Evolutionary conservation across 1,140 invertebrate genomes (phyloP).

Genomic region (Sitophilus oryzae): DNA sequence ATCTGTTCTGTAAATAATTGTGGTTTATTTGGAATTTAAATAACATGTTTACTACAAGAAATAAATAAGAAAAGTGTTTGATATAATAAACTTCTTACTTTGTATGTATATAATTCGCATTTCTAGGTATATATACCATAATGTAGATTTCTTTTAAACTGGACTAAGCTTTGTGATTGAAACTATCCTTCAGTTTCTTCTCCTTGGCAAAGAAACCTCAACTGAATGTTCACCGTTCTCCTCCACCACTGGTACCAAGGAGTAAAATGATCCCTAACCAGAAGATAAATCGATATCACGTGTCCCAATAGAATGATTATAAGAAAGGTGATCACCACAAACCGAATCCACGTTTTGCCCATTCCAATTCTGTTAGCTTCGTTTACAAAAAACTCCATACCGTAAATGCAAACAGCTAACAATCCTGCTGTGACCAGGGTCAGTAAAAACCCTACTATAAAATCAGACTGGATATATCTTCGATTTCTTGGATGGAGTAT

Average conservation of each 20-base stretch:
- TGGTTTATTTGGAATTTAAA: too few relatives aligned
- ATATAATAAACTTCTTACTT: too few relatives aligned
- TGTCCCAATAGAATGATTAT: constrained; percentile 48
- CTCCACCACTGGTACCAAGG: constrained; percentile 47
- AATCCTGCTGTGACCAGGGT: constrained; percentile 56
- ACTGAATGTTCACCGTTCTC: constrained; percentile 38
- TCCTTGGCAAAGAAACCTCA: constrained; percentile 24
- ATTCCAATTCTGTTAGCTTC: constrained; percentile 53
- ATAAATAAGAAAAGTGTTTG: too few relatives aligned
- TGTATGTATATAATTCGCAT: too few relatives aligned
- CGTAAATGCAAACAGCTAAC: constrained; percentile 51
- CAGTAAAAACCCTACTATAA: constrained; percentile 55
- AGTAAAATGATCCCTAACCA: constrained; percentile 46
- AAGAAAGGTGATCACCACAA: constrained; percentile 47
- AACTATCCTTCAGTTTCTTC: too few relatives aligned
- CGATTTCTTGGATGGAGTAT: constrained; percentile 57
- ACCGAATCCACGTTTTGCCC: constrained; percentile 44
- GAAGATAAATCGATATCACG: constrained; percentile 46
- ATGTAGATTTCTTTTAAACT: too few relatives aligned
- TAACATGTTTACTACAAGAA: too few relatives aligned
- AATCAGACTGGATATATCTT: constrained; percentile 54
- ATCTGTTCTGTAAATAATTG: too few relatives aligned
- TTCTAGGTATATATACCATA: too few relatives aligned
- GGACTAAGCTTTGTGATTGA: too few relatives aligned
- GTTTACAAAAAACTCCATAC: constrained; percentile 59